Conservation (phyloP, 2,888 invertebrate genomes). For the Drosophila infuscata region DNA sequence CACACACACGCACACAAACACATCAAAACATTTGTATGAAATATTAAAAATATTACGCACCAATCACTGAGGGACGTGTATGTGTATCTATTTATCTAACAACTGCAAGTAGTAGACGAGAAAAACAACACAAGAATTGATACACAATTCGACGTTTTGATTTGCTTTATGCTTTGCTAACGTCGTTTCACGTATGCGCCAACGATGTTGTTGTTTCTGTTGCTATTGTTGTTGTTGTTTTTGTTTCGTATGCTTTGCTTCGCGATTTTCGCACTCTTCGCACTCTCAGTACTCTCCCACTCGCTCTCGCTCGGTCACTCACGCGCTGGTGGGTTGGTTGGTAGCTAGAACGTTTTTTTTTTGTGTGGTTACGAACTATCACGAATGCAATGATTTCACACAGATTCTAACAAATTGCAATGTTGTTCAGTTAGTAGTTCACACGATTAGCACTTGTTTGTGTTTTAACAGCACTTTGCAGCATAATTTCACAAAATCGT, state of each 20-base stretch:
- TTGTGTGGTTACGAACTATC: conserved; percentile 66
- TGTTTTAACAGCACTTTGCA: conserved; percentile 81
- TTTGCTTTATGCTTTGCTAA: conserved; percentile 56
- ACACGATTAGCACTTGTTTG: conserved; percentile 74
- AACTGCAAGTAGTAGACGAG: conserved; percentile 38
- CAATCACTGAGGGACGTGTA: conserved; percentile 50
- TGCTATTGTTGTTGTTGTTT: conserved; percentile 63
- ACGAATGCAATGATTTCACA: conserved; percentile 53
- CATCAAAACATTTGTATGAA: not conserved
- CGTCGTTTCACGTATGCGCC: conserved; percentile 55
- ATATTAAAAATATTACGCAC: conserved; percentile 46
- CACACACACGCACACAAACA: conserved; percentile 7
- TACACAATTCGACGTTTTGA: conserved; percentile 61
- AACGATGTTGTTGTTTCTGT: conserved; percentile 64
- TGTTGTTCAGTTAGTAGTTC: conserved; percentile 71
- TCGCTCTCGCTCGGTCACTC: conserved; percentile 67
- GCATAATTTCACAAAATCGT: conserved; percentile 85
- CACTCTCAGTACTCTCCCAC: conserved; percentile 40
- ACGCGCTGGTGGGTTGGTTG: conserved; percentile 55
- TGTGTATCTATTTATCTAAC: conserved; percentile 17
- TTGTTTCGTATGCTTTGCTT: conserved; percentile 68
- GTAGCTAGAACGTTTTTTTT: conserved; percentile 62
- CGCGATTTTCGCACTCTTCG: conserved; percentile 64
- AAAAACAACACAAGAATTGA: conserved; percentile 56
- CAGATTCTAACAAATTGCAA: conserved; percentile 64